These are phyloP conservation scores for Heliconius ethilla DNA, from an alignment of 2,888 invertebrate species.

Conservation along the genomic window DNA sequence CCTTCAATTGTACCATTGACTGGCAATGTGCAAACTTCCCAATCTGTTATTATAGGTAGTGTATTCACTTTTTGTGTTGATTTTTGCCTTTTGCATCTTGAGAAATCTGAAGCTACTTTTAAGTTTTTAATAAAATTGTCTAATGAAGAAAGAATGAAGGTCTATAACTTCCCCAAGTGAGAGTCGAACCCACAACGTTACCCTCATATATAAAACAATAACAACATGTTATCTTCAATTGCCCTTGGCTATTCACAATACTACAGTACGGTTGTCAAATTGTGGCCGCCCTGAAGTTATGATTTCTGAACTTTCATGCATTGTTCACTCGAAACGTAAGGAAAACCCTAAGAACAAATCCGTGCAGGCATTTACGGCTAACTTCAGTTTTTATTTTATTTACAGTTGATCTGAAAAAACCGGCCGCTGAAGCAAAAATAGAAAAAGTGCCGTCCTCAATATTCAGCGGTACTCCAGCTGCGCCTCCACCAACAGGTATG, in stretches of 20 bases:
- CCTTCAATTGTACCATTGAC: slow-evolving; percentile 51
- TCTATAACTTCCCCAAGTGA: no score
- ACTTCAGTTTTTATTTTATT: slow-evolving; percentile 17
- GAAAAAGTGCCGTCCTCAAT: slow-evolving; percentile 45
- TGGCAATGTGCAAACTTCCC: slow-evolving; percentile 48
- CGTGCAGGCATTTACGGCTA: no score
- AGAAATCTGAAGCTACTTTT: not conserved
- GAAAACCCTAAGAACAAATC: no score
- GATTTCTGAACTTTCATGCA: no score
- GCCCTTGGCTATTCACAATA: no score
- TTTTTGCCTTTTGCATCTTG: not conserved
- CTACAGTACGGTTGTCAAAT: no score
- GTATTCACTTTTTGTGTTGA: not conserved
- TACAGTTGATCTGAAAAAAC: slow-evolving; percentile 47
- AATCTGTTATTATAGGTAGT: slow-evolving; percentile 49
- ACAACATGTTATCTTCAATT: no score
- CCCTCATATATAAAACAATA: no score
- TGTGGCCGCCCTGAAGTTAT: no score
- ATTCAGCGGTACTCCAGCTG: slow-evolving; percentile 50
- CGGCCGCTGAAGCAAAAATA: slow-evolving; percentile 41
- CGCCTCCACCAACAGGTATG: slow-evolving; percentile 41
- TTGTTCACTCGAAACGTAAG: no score
- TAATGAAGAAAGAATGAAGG: not conserved
- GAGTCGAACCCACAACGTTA: no score
- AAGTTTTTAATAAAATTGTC: not conserved